Conservation (phyloP, 2,113 vertebrate species). For the Kryptolebias marmoratus region DNA sequence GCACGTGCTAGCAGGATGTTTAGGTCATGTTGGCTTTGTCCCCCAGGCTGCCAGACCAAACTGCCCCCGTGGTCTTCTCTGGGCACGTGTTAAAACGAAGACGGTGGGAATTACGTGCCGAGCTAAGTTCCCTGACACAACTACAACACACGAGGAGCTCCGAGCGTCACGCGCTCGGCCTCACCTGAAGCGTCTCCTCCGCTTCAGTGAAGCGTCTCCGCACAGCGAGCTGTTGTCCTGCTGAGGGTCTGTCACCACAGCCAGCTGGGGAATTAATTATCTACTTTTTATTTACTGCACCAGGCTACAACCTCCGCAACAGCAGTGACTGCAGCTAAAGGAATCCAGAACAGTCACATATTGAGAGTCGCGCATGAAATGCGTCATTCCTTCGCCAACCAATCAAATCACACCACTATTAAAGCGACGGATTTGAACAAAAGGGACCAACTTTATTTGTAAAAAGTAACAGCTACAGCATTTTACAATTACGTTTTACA, state of each 20-base stretch:
- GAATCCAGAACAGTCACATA: background rate
- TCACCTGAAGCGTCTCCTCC: conserved; percentile 19
- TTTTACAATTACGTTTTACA: too few relatives aligned
- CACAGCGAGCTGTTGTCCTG: background rate
- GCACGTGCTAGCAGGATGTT: background rate
- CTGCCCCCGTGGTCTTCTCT: background rate
- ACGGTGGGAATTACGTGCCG: background rate
- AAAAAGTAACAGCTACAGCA: too few relatives aligned
- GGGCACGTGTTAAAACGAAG: conserved; percentile 25
- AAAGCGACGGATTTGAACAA: too few relatives aligned
- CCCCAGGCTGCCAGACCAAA: background rate
- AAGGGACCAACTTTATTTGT: too few relatives aligned
- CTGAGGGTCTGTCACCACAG: background rate
- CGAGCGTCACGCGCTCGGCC: background rate
- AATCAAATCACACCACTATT: conserved; percentile 26
- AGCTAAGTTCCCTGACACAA: conserved; percentile 12
- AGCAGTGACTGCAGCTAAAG: background rate
- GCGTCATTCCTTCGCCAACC: conserved; percentile 19
- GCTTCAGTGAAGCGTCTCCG: background rate
- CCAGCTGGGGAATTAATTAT: fast-evolving
- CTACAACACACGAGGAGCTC: conserved; percentile 6
- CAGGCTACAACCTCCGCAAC: background rate
- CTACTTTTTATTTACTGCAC: background rate
- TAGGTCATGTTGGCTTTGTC: background rate
- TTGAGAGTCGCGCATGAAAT: conserved; percentile 28